Percentiles rank a stretch among this genome's conserved stretches.
These are phyloP conservation scores for Rachycentron canadum DNA, from an alignment of 2,797 vertebrate species.

Conservation along the genomic window DNA sequence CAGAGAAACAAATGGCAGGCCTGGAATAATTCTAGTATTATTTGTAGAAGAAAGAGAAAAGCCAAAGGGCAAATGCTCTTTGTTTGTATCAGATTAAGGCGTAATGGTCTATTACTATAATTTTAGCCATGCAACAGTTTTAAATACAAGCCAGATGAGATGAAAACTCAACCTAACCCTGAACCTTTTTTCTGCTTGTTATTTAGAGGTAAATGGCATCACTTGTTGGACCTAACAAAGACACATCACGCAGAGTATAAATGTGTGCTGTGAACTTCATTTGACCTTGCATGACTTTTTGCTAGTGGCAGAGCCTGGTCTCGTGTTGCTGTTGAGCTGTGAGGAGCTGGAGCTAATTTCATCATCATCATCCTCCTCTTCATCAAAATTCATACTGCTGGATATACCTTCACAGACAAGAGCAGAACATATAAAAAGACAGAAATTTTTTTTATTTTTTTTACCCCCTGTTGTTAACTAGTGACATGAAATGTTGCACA, in stretches of 20 bases:
- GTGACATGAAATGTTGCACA: conserved; percentile 2
- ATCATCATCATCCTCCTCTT: conserved; percentile 96
- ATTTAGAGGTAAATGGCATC: background rate
- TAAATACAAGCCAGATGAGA: conserved; percentile 16
- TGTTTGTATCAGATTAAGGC: conserved; percentile 26
- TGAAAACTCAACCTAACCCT: background rate
- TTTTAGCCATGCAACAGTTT: conserved; percentile 16
- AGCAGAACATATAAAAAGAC: background rate
- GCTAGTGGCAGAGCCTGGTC: conserved; percentile 96
- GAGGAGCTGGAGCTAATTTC: conserved; percentile 98
- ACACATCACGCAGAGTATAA: background rate
- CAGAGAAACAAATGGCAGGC: conserved; percentile 1
- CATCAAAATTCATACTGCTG: conserved; percentile 99
- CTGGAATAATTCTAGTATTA: conserved; percentile 1
- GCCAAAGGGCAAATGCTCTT: background rate
- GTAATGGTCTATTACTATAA: conserved; percentile 15
- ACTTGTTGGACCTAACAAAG: conserved; percentile 5
- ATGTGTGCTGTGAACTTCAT: background rate
- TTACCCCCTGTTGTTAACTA: background rate
- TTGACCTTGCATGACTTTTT: conserved; percentile 95
- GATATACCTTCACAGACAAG: conserved; percentile 90
- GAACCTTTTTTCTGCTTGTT: conserved; percentile 7
- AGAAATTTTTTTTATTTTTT: background rate
- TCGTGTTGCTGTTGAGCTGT: conserved; percentile 96
- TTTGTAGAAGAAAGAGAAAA: conserved; percentile 2